phyloP scores from a whole-genome alignment of 2,113 vertebrate species.

The Gopherus flavomarginatus region DNA sequence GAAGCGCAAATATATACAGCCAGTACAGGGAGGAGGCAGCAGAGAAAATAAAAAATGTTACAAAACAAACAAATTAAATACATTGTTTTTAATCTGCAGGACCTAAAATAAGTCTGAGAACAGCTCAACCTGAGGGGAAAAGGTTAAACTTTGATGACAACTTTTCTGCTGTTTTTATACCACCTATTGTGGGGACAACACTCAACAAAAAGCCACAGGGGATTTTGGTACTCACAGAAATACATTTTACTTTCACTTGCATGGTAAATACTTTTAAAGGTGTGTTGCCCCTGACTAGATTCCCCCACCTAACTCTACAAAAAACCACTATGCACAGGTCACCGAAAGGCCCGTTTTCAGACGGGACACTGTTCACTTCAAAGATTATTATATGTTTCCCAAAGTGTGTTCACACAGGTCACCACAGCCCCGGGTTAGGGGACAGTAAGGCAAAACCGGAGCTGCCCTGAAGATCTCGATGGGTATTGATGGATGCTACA shows the following conservation, averaged over 20 bases:
- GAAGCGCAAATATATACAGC: conserved; percentile 40
- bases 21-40: conserved; percentile 37
- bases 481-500: background rate
- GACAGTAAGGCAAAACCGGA: background rate
- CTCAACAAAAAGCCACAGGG: conserved; percentile 1
- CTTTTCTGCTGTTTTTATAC: background rate
- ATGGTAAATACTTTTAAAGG: background rate
- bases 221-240: conserved; percentile 37
- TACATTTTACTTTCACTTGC: background rate
- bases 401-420: background rate
- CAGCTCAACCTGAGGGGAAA: background rate
- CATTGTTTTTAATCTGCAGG: conserved; percentile 39
- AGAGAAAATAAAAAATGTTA: conserved; percentile 59
- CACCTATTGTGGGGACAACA: background rate
- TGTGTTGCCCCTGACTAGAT: conserved; percentile 2
- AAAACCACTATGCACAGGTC: conserved; percentile 28
- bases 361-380: conserved; percentile 13
- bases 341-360: background rate
- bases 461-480: background rate
- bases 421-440: conserved; percentile 7
- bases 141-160: background rate
- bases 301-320: conserved; percentile 33
- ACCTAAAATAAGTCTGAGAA: conserved; percentile 40
- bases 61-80: conserved; percentile 46
- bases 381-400: background rate